Conservation (phyloP, 1,140 invertebrate genomes). For the Drosophila nikananu region DNA sequence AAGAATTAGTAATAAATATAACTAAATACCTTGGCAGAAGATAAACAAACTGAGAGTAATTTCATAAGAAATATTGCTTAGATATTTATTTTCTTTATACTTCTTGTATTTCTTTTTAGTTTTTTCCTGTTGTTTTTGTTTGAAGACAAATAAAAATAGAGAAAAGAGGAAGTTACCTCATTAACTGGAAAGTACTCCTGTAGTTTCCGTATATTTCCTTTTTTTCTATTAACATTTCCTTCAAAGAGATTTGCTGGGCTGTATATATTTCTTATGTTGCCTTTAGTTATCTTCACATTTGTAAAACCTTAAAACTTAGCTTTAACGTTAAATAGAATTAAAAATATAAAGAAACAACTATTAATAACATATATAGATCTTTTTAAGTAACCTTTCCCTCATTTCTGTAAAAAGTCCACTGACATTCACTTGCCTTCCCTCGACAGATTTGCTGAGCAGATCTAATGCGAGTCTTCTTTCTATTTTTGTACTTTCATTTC, state of each 20-base stretch:
- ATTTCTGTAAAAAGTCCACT: not conserved
- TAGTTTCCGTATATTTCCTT: not conserved
- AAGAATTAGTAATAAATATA: not conserved
- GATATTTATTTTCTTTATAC: too few relatives aligned
- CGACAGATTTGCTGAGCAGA: constrained; percentile 34
- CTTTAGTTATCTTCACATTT: not conserved
- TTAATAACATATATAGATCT: not conserved
- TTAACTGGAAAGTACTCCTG: not conserved
- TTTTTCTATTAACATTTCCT: not conserved
- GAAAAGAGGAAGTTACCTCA: not conserved
- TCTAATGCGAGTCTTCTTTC: constrained; percentile 66
- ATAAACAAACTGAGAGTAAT: not conserved
- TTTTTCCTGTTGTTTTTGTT: not conserved
- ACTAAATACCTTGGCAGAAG: constrained; percentile 1
- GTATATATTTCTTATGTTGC: not conserved
- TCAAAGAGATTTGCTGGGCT: not conserved
- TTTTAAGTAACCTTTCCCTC: not conserved
- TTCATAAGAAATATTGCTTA: not conserved
- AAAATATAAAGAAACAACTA: not conserved
- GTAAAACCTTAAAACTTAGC: not conserved
- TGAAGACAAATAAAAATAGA: not conserved
- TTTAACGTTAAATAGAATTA: not conserved
- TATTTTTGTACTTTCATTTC: constrained; percentile 78
- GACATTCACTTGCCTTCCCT: not conserved
- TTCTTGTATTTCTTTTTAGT: not conserved